These are phyloP conservation scores for Hypanus sabinus DNA, from an alignment of 2,113 vertebrate genomes.

Conservation along the genomic window DNA sequence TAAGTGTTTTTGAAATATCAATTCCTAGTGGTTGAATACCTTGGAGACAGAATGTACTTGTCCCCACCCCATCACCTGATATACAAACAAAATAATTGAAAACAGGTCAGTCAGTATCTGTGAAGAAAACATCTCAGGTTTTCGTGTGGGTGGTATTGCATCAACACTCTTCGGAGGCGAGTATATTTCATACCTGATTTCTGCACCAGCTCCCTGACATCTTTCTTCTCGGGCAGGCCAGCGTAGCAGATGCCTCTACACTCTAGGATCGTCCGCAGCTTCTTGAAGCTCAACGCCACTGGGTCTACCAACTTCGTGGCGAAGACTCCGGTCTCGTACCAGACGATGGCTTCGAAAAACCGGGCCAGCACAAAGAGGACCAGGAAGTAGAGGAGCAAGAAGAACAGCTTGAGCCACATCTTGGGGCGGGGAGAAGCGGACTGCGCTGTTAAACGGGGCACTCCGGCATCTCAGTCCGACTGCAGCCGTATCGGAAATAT, in stretches of 20 bases:
- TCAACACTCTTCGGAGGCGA: too few relatives aligned
- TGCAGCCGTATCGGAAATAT: neutral
- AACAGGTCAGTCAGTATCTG: too few relatives aligned
- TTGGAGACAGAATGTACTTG: neutral
- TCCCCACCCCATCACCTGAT: neutral
- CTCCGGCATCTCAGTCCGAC: neutral
- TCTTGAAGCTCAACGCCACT: constrained; percentile 80
- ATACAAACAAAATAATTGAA: neutral
- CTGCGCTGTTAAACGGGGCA: neutral
- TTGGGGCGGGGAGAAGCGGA: constrained; percentile 41
- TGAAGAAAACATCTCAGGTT: too few relatives aligned
- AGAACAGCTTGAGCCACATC: constrained; percentile 93
- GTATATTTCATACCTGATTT: constrained; percentile 71
- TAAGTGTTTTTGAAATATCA: neutral
- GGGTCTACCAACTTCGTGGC: constrained; percentile 90
- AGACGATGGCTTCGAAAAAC: constrained; percentile 85
- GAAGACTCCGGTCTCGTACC: constrained; percentile 89
- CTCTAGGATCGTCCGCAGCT: constrained; percentile 86
- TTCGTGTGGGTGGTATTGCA: neutral
- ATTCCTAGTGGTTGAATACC: neutral
- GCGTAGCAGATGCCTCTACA: constrained; percentile 81
- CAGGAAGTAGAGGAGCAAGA: constrained; percentile 84
- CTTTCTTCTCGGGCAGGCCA: constrained; percentile 80
- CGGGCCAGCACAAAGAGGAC: constrained; percentile 80
- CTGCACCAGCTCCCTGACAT: constrained; percentile 83